Evolutionary conservation across 2,113 vertebrate genomes (phyloP).

Genomic region (Fulmarus glacialis): DNA sequence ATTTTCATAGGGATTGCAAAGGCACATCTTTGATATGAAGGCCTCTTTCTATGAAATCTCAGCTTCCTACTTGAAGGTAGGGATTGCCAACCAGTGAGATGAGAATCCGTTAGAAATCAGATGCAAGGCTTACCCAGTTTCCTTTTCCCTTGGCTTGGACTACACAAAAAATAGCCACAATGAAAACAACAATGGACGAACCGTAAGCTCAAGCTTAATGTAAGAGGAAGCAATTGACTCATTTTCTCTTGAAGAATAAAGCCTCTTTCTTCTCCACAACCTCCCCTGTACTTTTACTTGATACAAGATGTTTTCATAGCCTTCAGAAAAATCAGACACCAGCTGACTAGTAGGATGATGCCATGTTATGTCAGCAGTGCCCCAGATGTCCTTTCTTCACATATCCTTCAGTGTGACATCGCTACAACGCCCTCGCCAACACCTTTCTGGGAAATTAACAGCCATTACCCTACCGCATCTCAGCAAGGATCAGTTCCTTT

Average conservation of each 20-base stretch:
- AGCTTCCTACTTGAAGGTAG: not conserved
- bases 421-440: not conserved
- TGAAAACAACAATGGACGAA: not conserved
- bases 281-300: not conserved
- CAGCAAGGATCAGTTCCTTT: not conserved
- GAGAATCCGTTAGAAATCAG: not conserved
- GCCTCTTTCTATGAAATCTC: not conserved
- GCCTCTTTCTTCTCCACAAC: not conserved
- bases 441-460: not conserved
- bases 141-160: not conserved
- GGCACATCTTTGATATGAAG: not conserved
- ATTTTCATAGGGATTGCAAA: not conserved
- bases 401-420: not conserved
- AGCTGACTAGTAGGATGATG: conserved; percentile 47
- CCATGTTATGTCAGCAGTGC: conserved; percentile 12
- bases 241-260: conserved; percentile 28
- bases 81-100: not conserved
- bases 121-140: not conserved
- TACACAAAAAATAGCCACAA: not conserved
- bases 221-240: not conserved
- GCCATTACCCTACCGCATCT: not conserved
- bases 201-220: not conserved
- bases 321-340: conserved; percentile 43
- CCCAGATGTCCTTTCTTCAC: conserved; percentile 25
- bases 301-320: conserved; percentile 31